Evolutionary conservation across 2,797 vertebrate species (phyloP).

Genomic region (Takifugu rubripes): DNA sequence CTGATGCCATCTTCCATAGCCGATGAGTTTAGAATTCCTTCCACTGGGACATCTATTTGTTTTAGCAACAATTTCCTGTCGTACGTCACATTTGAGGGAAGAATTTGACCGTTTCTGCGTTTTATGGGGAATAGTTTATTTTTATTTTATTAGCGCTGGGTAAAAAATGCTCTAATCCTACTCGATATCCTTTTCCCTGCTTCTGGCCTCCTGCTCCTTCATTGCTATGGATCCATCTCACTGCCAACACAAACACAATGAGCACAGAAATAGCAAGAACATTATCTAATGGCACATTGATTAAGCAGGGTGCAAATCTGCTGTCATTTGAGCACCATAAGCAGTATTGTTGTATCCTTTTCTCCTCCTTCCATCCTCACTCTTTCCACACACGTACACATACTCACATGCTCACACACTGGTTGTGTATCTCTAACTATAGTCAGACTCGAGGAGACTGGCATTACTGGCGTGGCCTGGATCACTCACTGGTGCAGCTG

Average conservation of each 20-base stretch:
- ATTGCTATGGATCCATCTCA: neutral
- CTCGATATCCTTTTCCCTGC: neutral
- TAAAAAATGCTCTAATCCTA: neutral
- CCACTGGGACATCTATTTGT: too few relatives aligned
- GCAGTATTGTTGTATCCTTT: slow-evolving; percentile 30
- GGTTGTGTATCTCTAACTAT: slow-evolving; percentile 87
- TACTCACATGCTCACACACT: slow-evolving; percentile 21
- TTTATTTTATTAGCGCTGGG: neutral
- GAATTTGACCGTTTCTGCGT: too few relatives aligned
- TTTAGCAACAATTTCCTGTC: too few relatives aligned
- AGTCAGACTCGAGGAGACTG: slow-evolving; percentile 80
- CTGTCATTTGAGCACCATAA: slow-evolving; percentile 20
- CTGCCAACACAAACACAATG: slow-evolving; percentile 5
- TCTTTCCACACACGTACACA: slow-evolving; percentile 5
- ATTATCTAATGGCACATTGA: slow-evolving; percentile 11
- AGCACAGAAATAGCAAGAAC: slow-evolving; percentile 14
- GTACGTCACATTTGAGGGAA: too few relatives aligned
- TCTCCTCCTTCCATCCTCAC: slow-evolving; percentile 29
- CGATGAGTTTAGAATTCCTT: too few relatives aligned
- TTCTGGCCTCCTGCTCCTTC: neutral
- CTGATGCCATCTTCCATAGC: too few relatives aligned
- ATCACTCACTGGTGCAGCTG: slow-evolving; percentile 89
- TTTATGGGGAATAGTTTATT: too few relatives aligned
- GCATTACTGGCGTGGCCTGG: slow-evolving; percentile 90
- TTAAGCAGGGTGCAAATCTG: slow-evolving; percentile 27